A percentile compares a stretch with the other conserved stretches of the same genome.
Conservation (phyloP, 2,113 vertebrate species). For the Chloropsis cyanopogon region DNA sequence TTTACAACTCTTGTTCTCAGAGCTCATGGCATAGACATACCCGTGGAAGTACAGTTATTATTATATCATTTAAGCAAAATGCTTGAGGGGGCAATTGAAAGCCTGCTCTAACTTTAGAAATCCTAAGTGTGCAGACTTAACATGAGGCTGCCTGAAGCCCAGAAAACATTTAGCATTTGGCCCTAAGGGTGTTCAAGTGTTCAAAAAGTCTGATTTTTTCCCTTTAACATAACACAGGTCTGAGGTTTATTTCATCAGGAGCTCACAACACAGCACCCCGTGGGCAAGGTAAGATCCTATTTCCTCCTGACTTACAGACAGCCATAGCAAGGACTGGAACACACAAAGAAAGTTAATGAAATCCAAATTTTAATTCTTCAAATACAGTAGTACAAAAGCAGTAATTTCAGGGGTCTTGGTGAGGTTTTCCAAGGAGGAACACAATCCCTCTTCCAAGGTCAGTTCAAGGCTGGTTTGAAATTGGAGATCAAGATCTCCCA, state of each 20-base stretch:
- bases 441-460: background rate
- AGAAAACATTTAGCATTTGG: background rate
- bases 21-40: background rate
- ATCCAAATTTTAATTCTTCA: background rate
- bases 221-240: background rate
- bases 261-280: background rate
- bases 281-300: background rate
- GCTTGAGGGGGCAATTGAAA: slow-evolving; percentile 7
- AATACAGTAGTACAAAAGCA: background rate
- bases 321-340: background rate
- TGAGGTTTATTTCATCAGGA: background rate
- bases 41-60: background rate
- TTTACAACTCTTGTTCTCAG: background rate
- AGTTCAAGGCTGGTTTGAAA: background rate
- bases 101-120: background rate
- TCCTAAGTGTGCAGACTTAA: background rate
- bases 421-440: background rate
- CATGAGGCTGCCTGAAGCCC: background rate
- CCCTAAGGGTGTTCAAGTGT: background rate
- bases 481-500: background rate
- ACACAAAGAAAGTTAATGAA: background rate
- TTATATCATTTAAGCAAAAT: background rate
- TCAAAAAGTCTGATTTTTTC: background rate
- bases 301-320: background rate
- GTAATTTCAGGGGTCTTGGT: background rate